These are phyloP conservation scores for Corticium candelabrum DNA, from an alignment of 37 sponge, comb jelly and placozoan species.

Conservation along the genomic window DNA sequence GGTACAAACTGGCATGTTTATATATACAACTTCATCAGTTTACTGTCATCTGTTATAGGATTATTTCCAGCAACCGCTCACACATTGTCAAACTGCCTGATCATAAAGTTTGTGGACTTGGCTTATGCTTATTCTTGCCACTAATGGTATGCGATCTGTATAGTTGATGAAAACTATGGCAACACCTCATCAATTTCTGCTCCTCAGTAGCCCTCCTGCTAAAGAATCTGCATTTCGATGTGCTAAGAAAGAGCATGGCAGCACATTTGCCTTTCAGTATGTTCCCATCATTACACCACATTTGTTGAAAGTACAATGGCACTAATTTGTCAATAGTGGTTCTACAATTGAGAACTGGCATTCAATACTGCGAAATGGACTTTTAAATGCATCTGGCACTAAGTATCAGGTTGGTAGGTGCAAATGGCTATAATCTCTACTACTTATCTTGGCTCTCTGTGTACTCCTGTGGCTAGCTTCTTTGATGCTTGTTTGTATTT, in stretches of 20 bases:
- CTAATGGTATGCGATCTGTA: too few species aligned
- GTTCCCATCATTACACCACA: constrained; percentile 11
- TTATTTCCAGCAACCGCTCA: constrained; percentile 62
- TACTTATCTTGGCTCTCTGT: too few species aligned
- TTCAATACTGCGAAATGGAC: constrained; percentile 67
- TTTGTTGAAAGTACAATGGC: too few species aligned
- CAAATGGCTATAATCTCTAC: too few species aligned
- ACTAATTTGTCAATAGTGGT: too few species aligned
- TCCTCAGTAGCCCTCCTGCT: constrained; percentile 68
- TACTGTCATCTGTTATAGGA: constrained; percentile 23
- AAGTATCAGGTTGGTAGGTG: constrained; percentile 32
- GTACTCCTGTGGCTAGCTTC: too few species aligned
- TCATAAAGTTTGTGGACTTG: constrained; percentile 20
- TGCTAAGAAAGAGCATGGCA: constrained; percentile 38
- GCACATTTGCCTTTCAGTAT: constrained; percentile 70
- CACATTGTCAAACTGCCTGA: constrained; percentile 59
- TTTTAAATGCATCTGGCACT: constrained; percentile 75
- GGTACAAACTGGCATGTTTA: constrained; percentile 25
- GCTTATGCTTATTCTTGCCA: neutral
- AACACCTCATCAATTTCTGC: constrained; percentile 67
- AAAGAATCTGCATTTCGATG: constrained; percentile 63
- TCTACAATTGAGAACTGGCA: constrained; percentile 79
- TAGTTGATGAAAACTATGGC: constrained; percentile 30
- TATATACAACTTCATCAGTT: neutral
- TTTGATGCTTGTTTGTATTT: too few species aligned